Conservation (phyloP, 2,113 vertebrate species). For the Noctilio leporinus region DNA sequence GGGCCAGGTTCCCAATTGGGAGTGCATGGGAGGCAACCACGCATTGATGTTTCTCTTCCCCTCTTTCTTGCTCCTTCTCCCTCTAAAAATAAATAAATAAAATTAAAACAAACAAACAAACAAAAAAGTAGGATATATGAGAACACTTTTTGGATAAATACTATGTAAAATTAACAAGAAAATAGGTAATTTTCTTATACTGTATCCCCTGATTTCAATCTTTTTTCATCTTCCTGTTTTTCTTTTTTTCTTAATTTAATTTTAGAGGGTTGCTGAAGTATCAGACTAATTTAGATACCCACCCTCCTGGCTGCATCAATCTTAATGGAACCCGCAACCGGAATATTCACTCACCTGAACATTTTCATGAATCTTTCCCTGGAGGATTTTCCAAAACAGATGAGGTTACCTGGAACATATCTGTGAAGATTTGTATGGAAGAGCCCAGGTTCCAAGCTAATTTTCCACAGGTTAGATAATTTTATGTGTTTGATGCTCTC, state of each 20-base stretch:
- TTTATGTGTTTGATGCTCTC: conserved; percentile 50
- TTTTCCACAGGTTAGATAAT: conserved; percentile 90
- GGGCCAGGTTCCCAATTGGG: no score
- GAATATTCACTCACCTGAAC: conserved; percentile 48
- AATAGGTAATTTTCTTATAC: background rate
- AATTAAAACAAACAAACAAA: no score
- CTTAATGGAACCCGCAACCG: conserved; percentile 80
- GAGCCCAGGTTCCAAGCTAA: conserved; percentile 91
- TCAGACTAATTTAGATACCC: conserved; percentile 90
- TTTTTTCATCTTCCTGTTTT: background rate
- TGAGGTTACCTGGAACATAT: conserved; percentile 63
- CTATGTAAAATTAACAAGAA: background rate
- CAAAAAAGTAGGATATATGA: background rate
- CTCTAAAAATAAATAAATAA: no score
- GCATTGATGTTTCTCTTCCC: no score
- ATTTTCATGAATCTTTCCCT: conserved; percentile 47
- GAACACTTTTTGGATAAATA: background rate
- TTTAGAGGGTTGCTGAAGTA: conserved; percentile 93
- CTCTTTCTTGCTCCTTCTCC: no score
- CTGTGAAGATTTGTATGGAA: conserved; percentile 82
- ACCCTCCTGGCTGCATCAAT: conserved; percentile 91
- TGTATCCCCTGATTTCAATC: background rate
- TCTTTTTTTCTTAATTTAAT: conserved; percentile 46
- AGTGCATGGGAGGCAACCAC: no score
- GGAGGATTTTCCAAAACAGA: conserved; percentile 67